Evolutionary conservation across 2,113 vertebrate genomes (phyloP), one percentile per base, ranked within the genome.

Genomic region (Cryptotis parvus): DNA sequence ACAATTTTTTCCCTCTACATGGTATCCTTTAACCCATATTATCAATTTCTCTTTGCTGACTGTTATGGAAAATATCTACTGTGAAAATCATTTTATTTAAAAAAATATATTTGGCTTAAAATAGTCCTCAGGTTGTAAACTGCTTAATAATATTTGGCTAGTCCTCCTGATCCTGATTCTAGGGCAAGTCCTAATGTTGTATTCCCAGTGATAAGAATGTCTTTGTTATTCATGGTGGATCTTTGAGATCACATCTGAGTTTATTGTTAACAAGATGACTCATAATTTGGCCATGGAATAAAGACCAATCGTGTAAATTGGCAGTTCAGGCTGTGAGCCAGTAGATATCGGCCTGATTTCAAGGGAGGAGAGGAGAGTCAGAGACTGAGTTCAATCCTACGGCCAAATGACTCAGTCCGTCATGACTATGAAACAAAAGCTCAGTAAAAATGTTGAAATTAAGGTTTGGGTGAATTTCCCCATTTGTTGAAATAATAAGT

Each of bases 81-180:
- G 7, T 91, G 87, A 80, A 41, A 43, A 76, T 55, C 16, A 43
- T 31, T 18, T 75, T 31, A 37, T 89, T 75, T n/a, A n/a, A 65
- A 84, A 88, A 58, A 58, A 82, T 29, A 52, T 1, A 78, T 39
- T 74, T 72, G 20, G 31, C 37, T 88, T 82, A 29, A 87, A 83
- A 70, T 85, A 26, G 77, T 55, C 35, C 29, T 89, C 31, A 83
- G 26, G 26, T 20, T 75, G 35, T 26, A 58, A 91, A 49, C 26
- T 61, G 8, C 41, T 24, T 37, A 35, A 39, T 61, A 45, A 84
- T 22, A 24, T 61, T 66, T 39, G 27, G 20, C 37, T 80, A 22
- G 11, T 81, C 26, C 43, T 90, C 29, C 27, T 79, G 43, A 33
- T 76, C 8, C 20, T 27, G 15, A n/a, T 65, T 9, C 52, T 72